Conservation (phyloP, 2,888 invertebrate species). For the Galerucella pusilla region DNA sequence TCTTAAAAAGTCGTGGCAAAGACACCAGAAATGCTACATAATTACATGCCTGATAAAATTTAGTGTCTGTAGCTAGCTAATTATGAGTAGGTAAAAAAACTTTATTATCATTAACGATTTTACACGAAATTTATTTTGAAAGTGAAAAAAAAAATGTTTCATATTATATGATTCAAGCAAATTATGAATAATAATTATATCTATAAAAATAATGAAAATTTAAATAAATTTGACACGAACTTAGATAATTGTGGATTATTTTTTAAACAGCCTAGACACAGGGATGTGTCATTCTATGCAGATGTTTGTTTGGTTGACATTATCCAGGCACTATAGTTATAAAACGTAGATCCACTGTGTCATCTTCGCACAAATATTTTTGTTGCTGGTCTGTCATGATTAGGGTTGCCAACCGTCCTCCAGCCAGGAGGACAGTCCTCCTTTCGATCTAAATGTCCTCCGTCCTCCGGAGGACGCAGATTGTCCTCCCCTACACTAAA, state of each 20-base stretch:
- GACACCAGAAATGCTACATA: slow-evolving; percentile 5
- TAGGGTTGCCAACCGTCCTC: no score
- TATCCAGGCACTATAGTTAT: no score
- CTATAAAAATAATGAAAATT: neutral
- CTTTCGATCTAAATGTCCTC: no score
- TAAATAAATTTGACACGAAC: neutral
- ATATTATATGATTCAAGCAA: neutral
- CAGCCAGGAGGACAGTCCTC: no score
- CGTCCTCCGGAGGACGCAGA: no score
- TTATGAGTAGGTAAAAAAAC: neutral
- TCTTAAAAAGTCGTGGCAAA: neutral
- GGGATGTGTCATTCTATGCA: no score
- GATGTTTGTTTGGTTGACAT: no score
- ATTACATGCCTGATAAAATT: slow-evolving; percentile 2
- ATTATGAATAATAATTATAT: neutral
- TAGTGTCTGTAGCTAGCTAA: neutral
- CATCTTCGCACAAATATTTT: no score
- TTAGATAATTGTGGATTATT: slow-evolving; percentile 27
- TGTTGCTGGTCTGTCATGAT: no score
- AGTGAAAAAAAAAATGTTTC: neutral
- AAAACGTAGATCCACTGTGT: no score
- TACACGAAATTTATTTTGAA: neutral
- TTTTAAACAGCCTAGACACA: no score
- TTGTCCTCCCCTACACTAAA: no score
- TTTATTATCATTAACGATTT: neutral